Conservation (phyloP, 1,140 invertebrate genomes). For the Drosophila nasuta region DNA sequence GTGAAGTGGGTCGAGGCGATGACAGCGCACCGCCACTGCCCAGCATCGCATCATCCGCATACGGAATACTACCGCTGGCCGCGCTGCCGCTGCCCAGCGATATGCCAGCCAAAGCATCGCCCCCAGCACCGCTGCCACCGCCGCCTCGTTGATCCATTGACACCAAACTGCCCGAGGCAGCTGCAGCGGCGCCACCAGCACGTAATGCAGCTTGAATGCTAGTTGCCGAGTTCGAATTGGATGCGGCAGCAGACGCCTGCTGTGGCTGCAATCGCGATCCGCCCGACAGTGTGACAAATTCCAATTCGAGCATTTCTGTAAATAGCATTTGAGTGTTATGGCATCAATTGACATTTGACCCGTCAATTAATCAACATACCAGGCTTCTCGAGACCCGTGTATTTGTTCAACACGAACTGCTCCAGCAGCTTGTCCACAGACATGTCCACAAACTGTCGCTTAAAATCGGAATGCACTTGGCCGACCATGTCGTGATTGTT, state of each 20-base stretch:
- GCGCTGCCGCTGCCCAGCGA: slow-evolving; percentile 73
- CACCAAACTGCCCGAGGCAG: slow-evolving; percentile 57
- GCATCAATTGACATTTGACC: neutral
- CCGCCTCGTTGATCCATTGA: slow-evolving; percentile 74
- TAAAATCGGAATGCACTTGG: slow-evolving; percentile 94
- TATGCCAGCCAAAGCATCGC: slow-evolving; percentile 60
- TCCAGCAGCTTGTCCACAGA: slow-evolving; percentile 96
- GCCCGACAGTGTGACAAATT: slow-evolving; percentile 70
- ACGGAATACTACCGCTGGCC: slow-evolving; percentile 72
- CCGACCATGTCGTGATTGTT: slow-evolving; percentile 95
- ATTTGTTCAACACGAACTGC: slow-evolving; percentile 95
- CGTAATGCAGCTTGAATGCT: slow-evolving; percentile 73
- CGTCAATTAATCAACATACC: neutral
- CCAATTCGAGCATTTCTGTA: slow-evolving; percentile 78
- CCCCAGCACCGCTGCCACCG: slow-evolving; percentile 28
- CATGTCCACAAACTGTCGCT: slow-evolving; percentile 94
- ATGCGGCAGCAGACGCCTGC: slow-evolving; percentile 55
- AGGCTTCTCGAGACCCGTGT: slow-evolving; percentile 95
- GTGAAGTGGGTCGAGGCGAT: slow-evolving; percentile 74
- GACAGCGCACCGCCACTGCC: slow-evolving; percentile 48
- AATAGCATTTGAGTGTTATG: neutral
- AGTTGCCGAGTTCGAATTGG: slow-evolving; percentile 79
- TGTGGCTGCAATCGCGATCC: slow-evolving; percentile 62
- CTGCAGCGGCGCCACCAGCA: slow-evolving; percentile 46
- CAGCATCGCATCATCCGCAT: slow-evolving; percentile 72